phyloP scores from a whole-genome alignment of 2,888 invertebrate species.

The Allophyes oxyacanthae region DNA sequence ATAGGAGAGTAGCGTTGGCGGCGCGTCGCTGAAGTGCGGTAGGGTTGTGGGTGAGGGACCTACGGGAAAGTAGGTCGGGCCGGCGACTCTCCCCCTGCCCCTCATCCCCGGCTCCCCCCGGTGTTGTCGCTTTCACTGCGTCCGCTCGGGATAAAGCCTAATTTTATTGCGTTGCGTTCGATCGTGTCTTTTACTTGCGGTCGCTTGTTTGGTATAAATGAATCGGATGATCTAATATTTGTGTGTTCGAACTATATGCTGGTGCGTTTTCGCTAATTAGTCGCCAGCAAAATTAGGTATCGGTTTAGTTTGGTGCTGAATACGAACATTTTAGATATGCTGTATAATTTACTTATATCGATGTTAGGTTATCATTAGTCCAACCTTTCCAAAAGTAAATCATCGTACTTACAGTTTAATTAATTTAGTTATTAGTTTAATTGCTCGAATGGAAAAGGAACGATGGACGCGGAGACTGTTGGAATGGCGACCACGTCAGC shows the following conservation, averaged over 20 bases:
- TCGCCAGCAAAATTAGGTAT: background rate
- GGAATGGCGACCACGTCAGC: too few species aligned
- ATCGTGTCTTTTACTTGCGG: constrained; percentile 75
- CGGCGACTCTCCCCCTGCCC: constrained; percentile 56
- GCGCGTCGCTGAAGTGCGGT: constrained; percentile 60
- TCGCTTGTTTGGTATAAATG: constrained; percentile 66
- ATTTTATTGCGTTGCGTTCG: constrained; percentile 84
- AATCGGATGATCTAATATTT: constrained; percentile 58
- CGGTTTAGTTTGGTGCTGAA: background rate
- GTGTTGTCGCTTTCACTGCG: constrained; percentile 81
- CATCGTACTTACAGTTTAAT: too few species aligned
- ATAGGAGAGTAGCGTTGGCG: constrained; percentile 63
- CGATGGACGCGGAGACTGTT: too few species aligned
- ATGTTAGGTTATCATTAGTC: too few species aligned
- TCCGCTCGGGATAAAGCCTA: constrained; percentile 80
- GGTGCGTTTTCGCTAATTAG: constrained; percentile 20
- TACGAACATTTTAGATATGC: too few species aligned
- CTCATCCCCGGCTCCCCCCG: constrained; percentile 58
- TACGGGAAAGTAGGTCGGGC: constrained; percentile 79
- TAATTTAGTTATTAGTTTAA: too few species aligned
- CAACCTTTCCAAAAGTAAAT: too few species aligned
- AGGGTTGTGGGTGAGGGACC: constrained; percentile 68
- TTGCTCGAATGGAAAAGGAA: too few species aligned
- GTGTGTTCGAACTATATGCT: constrained; percentile 7
- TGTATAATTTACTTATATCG: too few species aligned